These are phyloP conservation scores for Lithodes maja DNA, from an alignment of 2,888 invertebrate genomes.

Conservation along the genomic window DNA sequence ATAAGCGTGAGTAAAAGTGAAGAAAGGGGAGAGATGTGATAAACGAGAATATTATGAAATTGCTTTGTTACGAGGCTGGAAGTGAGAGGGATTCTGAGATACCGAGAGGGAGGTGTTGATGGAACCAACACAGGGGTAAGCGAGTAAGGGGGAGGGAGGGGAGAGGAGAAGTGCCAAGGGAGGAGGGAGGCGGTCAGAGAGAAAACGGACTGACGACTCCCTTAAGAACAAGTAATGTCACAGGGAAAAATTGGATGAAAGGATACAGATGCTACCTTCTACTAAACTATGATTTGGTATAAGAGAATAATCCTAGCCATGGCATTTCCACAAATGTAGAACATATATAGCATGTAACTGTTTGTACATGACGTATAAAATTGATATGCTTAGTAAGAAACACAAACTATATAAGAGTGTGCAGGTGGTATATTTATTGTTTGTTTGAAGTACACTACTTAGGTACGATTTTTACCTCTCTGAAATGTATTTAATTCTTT, in stretches of 20 bases:
- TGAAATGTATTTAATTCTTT: too few relatives aligned
- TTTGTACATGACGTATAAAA: too few relatives aligned
- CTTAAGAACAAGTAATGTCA: not conserved
- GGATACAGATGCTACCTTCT: not conserved
- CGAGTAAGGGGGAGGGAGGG: not conserved
- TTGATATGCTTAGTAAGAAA: too few relatives aligned
- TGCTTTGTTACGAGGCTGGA: not conserved
- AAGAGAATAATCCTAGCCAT: not conserved
- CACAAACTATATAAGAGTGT: too few relatives aligned
- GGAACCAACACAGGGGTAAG: not conserved
- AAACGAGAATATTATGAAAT: not conserved
- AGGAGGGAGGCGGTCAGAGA: not conserved
- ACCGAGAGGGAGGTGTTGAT: not conserved
- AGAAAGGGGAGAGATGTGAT: not conserved
- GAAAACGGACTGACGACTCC: not conserved
- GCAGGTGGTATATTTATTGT: too few relatives aligned
- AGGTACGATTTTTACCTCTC: too few relatives aligned
- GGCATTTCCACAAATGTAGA: too few relatives aligned
- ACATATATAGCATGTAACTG: too few relatives aligned
- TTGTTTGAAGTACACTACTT: too few relatives aligned
- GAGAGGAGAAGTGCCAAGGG: not conserved
- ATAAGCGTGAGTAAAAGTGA: not conserved
- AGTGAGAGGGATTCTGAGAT: not conserved
- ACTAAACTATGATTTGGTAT: not conserved
- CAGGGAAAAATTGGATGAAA: not conserved